phyloP scores from a whole-genome alignment of 2,113 vertebrate genomes.

The Hoplias malabaricus region DNA sequence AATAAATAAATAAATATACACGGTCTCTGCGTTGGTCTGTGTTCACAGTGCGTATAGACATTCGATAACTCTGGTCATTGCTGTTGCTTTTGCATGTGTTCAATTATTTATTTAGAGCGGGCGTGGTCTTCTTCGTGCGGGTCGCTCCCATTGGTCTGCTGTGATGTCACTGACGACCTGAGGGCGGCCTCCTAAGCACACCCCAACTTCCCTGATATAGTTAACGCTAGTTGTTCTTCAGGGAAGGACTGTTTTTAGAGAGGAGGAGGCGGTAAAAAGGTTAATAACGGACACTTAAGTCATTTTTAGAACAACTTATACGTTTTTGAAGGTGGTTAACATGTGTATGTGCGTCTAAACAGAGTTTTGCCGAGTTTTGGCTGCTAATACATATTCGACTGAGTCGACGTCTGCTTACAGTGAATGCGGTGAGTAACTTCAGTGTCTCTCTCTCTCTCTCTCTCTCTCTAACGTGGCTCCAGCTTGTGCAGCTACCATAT shows the following conservation, averaged over 20 bases:
- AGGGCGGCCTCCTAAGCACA: conserved; percentile 23
- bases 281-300: not conserved
- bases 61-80: too few species aligned
- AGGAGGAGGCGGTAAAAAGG: not conserved
- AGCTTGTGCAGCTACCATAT: not conserved
- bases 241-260: not conserved
- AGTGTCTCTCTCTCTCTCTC: not conserved
- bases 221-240: not conserved
- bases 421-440: conserved; percentile 45
- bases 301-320: not conserved
- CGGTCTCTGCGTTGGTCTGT: too few species aligned
- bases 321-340: not conserved
- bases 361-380: not conserved
- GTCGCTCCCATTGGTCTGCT: conserved; percentile 31
- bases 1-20: too few species aligned
- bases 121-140: not conserved
- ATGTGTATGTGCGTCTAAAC: not conserved
- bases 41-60: too few species aligned
- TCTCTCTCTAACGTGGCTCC: not conserved
- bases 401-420: conserved; percentile 22
- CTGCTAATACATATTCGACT: not conserved
- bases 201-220: conserved; percentile 43
- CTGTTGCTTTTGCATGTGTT: too few species aligned
- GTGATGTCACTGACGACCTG: conserved; percentile 27
- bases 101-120: too few species aligned